Evolutionary conservation across 1,140 invertebrate species (phyloP).

Genomic region (Trichonephila clavipes): DNA sequence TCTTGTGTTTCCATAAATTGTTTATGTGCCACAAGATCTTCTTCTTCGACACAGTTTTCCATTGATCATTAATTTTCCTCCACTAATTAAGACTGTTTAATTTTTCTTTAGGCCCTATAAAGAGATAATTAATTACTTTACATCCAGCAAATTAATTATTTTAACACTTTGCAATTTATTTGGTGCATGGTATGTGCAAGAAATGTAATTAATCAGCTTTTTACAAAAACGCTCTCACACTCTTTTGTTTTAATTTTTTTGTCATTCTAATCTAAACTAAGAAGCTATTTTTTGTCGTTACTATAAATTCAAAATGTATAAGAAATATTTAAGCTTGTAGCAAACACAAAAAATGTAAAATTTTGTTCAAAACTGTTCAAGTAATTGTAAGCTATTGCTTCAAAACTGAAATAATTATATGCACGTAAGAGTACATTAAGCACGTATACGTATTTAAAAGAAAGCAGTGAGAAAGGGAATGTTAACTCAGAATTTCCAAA

Average conservation of each 20-base stretch:
- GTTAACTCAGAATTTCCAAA: no score
- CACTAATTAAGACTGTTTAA: constrained; percentile 14
- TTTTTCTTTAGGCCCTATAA: constrained; percentile 2
- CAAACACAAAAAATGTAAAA: no score
- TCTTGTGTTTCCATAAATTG: neutral
- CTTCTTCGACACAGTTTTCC: neutral
- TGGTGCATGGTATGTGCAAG: neutral
- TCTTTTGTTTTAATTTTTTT: neutral
- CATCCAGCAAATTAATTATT: constrained; percentile 23
- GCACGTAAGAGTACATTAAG: no score
- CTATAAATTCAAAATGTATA: no score
- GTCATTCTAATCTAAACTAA: neutral
- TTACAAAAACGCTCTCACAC: neutral
- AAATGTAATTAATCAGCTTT: neutral
- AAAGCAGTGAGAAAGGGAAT: no score
- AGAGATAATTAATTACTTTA: neutral
- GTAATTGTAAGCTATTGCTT: no score
- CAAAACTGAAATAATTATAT: no score
- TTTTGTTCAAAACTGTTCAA: no score
- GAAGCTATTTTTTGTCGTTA: no score
- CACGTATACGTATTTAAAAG: no score
- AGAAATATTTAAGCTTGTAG: no score
- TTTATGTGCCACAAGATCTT: neutral
- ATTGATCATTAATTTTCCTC: neutral
- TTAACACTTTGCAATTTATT: constrained; percentile 19